phyloP scores from a whole-genome alignment of 2,888 invertebrate genomes.

The Cantharis nigra region DNA sequence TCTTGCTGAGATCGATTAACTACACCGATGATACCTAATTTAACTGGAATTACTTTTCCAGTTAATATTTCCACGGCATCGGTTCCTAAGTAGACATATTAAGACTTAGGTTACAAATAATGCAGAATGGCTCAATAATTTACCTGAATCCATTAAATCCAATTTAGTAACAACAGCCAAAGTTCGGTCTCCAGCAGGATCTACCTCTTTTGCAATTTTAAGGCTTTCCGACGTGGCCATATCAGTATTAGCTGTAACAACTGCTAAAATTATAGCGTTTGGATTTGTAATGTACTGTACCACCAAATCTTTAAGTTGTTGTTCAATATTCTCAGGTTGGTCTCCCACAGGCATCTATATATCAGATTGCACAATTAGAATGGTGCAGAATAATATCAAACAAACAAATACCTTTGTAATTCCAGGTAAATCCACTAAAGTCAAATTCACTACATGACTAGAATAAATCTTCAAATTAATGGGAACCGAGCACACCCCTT shows the following conservation, averaged over 20 bases:
- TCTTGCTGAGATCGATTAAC: conserved; percentile 98
- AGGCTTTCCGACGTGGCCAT: conserved; percentile 98
- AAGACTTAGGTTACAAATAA: not conserved
- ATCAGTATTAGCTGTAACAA: conserved; percentile 97
- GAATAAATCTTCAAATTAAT: conserved; percentile 97
- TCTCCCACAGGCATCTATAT: conserved; percentile 91
- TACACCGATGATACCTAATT: conserved; percentile 97
- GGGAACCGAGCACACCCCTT: conserved; percentile 94
- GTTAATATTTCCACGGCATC: conserved; percentile 99
- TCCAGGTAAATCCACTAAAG: conserved; percentile 96
- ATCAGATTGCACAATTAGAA: not conserved
- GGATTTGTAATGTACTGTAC: conserved; percentile 92
- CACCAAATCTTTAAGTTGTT: conserved; percentile 88
- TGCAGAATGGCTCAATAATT: too few relatives aligned
- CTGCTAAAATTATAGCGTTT: conserved; percentile 96
- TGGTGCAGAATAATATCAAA: not conserved
- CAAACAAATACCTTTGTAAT: conserved; percentile 78
- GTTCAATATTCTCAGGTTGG: conserved; percentile 97
- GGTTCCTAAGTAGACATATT: conserved; percentile 67
- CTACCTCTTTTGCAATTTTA: conserved; percentile 94
- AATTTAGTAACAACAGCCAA: conserved; percentile 74
- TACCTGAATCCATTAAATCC: not conserved
- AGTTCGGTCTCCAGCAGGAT: conserved; percentile 94
- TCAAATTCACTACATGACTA: conserved; percentile 90
- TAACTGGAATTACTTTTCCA: conserved; percentile 97